These are phyloP conservation scores for Lithophane leautieri DNA, from an alignment of 2,888 invertebrate genomes.

Conservation along the genomic window DNA sequence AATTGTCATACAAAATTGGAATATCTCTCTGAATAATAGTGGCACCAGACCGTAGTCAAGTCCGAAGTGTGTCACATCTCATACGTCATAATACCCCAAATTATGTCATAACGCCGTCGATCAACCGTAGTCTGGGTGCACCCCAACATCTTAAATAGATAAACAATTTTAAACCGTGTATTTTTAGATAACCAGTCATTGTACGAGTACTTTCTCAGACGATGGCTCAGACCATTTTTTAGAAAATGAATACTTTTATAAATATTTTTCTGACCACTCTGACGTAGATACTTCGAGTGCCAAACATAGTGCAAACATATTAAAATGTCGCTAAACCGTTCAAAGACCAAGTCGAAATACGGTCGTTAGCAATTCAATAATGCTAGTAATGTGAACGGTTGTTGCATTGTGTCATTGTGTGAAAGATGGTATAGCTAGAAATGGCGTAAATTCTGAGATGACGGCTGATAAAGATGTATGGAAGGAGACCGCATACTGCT, in stretches of 20 bases:
- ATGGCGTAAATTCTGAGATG: not conserved
- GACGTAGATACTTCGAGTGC: constrained; percentile 10
- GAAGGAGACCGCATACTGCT: too few species aligned
- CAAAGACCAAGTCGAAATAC: not conserved
- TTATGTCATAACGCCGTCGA: not conserved
- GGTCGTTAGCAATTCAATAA: not conserved
- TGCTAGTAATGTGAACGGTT: not conserved
- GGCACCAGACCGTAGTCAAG: not conserved
- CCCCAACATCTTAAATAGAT: constrained; percentile 34
- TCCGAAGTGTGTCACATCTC: not conserved
- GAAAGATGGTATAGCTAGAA: not conserved
- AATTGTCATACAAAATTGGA: not conserved
- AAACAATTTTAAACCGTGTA: constrained; percentile 29
- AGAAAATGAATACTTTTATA: constrained; percentile 20
- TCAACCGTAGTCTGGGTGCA: not conserved
- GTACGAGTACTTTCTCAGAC: constrained; percentile 39
- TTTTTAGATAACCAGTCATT: constrained; percentile 47
- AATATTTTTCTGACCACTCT: not conserved
- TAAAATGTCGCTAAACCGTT: not conserved
- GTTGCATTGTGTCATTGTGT: not conserved
- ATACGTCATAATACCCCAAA: not conserved
- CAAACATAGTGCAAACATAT: constrained; percentile 12
- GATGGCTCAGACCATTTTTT: constrained; percentile 29
- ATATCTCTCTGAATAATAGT: not conserved
- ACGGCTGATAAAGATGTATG: not conserved